Percentiles rank a stretch among this genome's conserved stretches.
Evolutionary conservation across 2,797 vertebrate genomes (phyloP).

Genomic region (Simalia tracyae): DNA sequence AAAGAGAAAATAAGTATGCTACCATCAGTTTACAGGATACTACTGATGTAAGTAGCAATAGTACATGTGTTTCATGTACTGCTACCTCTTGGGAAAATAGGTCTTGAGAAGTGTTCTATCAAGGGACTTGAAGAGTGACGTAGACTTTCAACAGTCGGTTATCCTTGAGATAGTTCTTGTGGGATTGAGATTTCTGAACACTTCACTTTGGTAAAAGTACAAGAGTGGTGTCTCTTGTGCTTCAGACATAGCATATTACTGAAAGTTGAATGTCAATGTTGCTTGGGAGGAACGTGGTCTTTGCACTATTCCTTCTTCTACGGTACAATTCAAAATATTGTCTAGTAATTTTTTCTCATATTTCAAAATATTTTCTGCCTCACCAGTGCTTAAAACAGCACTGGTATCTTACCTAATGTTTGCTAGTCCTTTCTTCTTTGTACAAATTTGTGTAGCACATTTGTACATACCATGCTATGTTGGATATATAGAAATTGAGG

Average conservation of each 20-base stretch:
- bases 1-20: not conserved
- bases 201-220: not conserved
- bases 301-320: not conserved
- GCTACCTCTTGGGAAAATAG: not conserved
- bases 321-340: not conserved
- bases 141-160: not conserved
- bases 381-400: not conserved
- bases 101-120: not conserved
- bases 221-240: not conserved
- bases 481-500: not conserved
- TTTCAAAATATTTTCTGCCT: not conserved
- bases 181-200: not conserved
- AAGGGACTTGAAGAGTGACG: not conserved
- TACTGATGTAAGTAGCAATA: not conserved
- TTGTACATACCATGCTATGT: no score
- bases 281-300: conserved; percentile 11
- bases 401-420: not conserved
- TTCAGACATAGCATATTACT: not conserved
- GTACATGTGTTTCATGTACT: not conserved
- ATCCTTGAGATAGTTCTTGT: not conserved
- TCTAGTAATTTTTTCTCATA: not conserved
- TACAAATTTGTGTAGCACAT: not conserved
- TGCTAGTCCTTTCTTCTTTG: not conserved
- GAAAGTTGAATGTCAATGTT: conserved; percentile 37
- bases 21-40: not conserved